Evolutionary conservation across 2,113 vertebrate species (phyloP).

Genomic region (Cettia cetti): DNA sequence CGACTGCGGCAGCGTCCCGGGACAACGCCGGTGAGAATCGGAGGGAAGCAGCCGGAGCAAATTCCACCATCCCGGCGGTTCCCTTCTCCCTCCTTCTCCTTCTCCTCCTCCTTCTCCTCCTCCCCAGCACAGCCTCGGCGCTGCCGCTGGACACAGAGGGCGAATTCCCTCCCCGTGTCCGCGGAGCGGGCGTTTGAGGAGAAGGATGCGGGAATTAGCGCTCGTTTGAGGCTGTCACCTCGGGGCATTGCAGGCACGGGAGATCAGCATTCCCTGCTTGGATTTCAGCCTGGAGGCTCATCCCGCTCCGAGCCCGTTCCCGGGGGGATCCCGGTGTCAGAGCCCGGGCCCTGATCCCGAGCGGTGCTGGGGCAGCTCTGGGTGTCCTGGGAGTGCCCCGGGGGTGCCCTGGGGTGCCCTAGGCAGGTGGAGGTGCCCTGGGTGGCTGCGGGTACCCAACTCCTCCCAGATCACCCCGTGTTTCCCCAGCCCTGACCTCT

Average conservation of each 20-base stretch:
- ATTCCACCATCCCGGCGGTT: rapidly evolving
- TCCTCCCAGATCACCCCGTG: rapidly evolving
- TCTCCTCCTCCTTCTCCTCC: no score
- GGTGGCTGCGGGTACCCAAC: not conserved
- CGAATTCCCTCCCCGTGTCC: not conserved
- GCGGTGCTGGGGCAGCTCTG: rapidly evolving
- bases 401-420: not conserved
- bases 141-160: not conserved
- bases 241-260: not conserved
- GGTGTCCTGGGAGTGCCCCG: not conserved
- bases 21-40: rapidly evolving
- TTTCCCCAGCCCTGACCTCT: not conserved
- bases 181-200: not conserved
- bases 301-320: not conserved
- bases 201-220: not conserved
- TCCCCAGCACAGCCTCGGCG: not conserved
- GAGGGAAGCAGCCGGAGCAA: not conserved
- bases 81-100: no score
- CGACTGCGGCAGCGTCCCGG: not conserved
- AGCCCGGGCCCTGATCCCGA: not conserved
- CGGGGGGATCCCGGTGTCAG: rapidly evolving
- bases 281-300: not conserved
- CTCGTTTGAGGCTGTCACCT: not conserved
- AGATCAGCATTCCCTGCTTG: rapidly evolving
- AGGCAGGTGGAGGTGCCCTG: no score